Percentiles rank a stretch among this genome's conserved stretches.
phyloP scores from a whole-genome alignment of 2,888 invertebrate genomes.

The Netelia virgata region DNA sequence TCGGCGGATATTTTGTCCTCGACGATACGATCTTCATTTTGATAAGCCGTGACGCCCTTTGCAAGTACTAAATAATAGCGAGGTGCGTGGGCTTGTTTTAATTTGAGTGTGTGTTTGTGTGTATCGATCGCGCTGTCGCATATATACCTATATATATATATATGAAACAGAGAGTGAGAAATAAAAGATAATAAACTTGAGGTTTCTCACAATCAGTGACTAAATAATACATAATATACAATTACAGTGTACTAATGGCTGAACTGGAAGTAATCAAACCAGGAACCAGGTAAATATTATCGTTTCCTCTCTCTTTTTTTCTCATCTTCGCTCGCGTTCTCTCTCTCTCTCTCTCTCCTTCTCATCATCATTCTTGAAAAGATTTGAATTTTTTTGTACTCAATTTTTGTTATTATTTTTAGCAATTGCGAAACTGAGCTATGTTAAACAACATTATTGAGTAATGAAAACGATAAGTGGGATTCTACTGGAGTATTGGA shows the following conservation, averaged over 20 bases:
- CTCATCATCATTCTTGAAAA: not conserved
- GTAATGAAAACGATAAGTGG: no score
- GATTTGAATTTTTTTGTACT: not conserved
- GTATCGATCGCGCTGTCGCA: not conserved
- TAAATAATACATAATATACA: slow-evolving; percentile 12
- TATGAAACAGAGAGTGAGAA: not conserved
- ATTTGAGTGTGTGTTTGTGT: not conserved
- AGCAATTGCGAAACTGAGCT: not conserved
- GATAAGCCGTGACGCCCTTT: not conserved
- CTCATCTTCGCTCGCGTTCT: not conserved
- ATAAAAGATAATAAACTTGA: slow-evolving; percentile 4
- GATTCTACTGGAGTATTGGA: no score
- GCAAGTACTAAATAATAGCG: not conserved
- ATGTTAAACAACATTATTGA: no score
- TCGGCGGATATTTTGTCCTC: not conserved
- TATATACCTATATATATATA: not conserved
- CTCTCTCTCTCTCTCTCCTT: no score
- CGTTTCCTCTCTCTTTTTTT: not conserved
- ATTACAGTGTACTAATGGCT: slow-evolving; percentile 55
- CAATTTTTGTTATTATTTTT: not conserved
- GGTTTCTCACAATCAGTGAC: slow-evolving; percentile 25
- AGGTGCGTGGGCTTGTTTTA: no score
- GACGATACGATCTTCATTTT: not conserved
- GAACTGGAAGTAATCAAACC: slow-evolving; percentile 57
- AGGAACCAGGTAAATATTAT: slow-evolving; percentile 52